phyloP scores from a whole-genome alignment of 2,113 vertebrate genomes.

The Shinisaurus crocodilurus region DNA sequence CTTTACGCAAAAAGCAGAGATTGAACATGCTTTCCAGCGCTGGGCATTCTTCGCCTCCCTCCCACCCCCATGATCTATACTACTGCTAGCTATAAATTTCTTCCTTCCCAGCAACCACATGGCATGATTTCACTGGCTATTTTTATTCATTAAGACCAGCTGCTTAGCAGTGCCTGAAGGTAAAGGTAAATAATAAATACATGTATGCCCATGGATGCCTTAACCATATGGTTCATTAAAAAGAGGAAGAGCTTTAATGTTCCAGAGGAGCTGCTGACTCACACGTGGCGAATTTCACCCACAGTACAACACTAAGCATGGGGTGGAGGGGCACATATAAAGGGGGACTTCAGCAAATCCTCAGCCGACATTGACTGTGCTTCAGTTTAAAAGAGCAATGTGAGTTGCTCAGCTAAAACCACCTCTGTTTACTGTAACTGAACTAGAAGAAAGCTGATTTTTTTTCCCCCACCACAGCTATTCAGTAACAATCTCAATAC shows the following conservation, averaged over 20 bases:
- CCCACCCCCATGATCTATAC: slow-evolving; percentile 60
- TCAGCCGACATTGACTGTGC: neutral
- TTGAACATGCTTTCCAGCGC: slow-evolving; percentile 61
- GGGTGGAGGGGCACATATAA: slow-evolving; percentile 34
- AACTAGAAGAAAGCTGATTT: neutral
- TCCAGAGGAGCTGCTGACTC: slow-evolving; percentile 51
- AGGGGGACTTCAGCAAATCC: slow-evolving; percentile 14
- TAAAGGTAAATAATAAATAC: slow-evolving; percentile 66
- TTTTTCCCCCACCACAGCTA: neutral
- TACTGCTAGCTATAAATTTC: slow-evolving; percentile 72
- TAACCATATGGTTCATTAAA: slow-evolving; percentile 73
- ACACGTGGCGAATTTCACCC: slow-evolving; percentile 41
- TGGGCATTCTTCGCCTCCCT: slow-evolving; percentile 45
- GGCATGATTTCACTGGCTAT: slow-evolving; percentile 70
- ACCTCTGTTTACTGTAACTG: neutral
- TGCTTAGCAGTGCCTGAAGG: slow-evolving; percentile 72
- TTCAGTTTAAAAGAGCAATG: slow-evolving; percentile 10
- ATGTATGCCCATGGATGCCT: slow-evolving; percentile 53
- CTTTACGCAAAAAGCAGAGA: slow-evolving; percentile 61
- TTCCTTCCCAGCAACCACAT: slow-evolving; percentile 69
- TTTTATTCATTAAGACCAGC: slow-evolving; percentile 79
- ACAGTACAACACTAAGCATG: slow-evolving; percentile 30
- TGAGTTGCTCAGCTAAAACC: neutral
- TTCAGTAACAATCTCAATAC: neutral
- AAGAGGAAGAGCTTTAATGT: slow-evolving; percentile 72